phyloP scores from a whole-genome alignment of 37 sponge, comb jelly and placozoan genomes.

The Halisarca cf. caerulea region DNA sequence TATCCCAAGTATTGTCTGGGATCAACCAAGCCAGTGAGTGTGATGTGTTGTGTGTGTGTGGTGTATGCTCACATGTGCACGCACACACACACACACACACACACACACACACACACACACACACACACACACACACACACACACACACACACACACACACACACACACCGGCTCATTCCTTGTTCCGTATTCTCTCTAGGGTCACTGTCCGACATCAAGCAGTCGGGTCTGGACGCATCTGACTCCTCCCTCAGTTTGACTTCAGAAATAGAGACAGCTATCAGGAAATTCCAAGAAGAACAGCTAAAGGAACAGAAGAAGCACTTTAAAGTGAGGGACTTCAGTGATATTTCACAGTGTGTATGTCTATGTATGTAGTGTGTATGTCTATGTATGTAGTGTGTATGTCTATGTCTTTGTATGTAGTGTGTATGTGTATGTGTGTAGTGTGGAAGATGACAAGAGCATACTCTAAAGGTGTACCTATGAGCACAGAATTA shows the following conservation, averaged over 20 bases:
- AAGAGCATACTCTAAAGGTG: too few relatives aligned
- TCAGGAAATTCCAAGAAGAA: slow-evolving; percentile 3
- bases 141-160: neutral
- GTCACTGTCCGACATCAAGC: neutral
- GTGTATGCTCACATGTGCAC: neutral
- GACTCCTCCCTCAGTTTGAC: slow-evolving; percentile 14
- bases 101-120: neutral
- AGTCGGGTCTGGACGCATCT: slow-evolving; percentile 6
- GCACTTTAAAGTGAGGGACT: slow-evolving; percentile 21
- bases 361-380: too few relatives aligned
- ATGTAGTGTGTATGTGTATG: too few relatives aligned
- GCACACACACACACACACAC: neutral
- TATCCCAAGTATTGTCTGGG: slow-evolving; percentile 14
- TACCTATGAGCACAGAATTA: too few relatives aligned
- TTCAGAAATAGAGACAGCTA: slow-evolving; percentile 13
- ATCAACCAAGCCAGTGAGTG: slow-evolving; percentile 27
- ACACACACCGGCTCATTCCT: neutral
- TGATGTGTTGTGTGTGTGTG: slow-evolving; percentile 9
- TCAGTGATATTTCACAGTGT: too few relatives aligned
- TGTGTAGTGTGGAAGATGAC: too few relatives aligned
- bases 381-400: too few relatives aligned
- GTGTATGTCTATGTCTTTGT: too few relatives aligned
- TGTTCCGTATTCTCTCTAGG: neutral
- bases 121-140: neutral
- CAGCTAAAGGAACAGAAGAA: slow-evolving; percentile 27